A percentile compares a stretch with the other conserved stretches of the same genome.
Conservation (phyloP, 2,888 invertebrate genomes). For the Lamproptera curius region DNA sequence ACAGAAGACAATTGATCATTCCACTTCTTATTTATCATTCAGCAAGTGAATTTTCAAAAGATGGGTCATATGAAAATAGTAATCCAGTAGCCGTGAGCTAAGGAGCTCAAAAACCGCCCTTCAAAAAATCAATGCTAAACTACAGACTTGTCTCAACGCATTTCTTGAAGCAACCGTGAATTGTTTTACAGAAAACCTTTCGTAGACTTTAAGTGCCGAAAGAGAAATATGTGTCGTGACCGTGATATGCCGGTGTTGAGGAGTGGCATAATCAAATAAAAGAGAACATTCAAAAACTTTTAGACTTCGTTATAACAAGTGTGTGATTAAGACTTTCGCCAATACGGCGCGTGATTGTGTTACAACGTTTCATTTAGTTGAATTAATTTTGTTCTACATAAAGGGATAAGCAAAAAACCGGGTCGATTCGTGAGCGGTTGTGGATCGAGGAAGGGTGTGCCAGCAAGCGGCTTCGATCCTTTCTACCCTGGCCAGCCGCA, state of each 20-base stretch:
- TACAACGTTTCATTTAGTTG: slow-evolving; percentile 71
- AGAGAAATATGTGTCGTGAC: slow-evolving; percentile 83
- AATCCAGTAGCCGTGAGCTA: slow-evolving; percentile 43
- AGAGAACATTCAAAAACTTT: slow-evolving; percentile 11
- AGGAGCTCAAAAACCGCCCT: slow-evolving; percentile 51
- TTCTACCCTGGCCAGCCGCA: slow-evolving; percentile 70
- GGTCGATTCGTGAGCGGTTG: slow-evolving; percentile 50
- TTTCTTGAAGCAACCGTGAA: slow-evolving; percentile 95
- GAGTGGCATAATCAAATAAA: slow-evolving; percentile 71
- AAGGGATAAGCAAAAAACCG: slow-evolving; percentile 72
- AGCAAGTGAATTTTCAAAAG: slow-evolving; percentile 13
- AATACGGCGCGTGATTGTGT: slow-evolving; percentile 65
- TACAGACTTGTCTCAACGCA: slow-evolving; percentile 95
- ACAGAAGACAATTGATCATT: slow-evolving; percentile 39
- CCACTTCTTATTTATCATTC: slow-evolving; percentile 19
- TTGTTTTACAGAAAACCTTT: slow-evolving; percentile 37
- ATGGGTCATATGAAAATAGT: slow-evolving; percentile 14
- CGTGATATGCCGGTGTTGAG: slow-evolving; percentile 80
- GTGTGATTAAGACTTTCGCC: slow-evolving; percentile 46
- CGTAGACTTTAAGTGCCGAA: slow-evolving; percentile 56
- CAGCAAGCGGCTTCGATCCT: slow-evolving; percentile 45
- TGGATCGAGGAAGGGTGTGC: slow-evolving; percentile 51
- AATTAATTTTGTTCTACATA: slow-evolving; percentile 72
- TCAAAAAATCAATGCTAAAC: slow-evolving; percentile 87
- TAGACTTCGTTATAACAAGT: slow-evolving; percentile 23